Conservation (phyloP, 2,113 vertebrate species). For the Lethenteron reissneri region DNA sequence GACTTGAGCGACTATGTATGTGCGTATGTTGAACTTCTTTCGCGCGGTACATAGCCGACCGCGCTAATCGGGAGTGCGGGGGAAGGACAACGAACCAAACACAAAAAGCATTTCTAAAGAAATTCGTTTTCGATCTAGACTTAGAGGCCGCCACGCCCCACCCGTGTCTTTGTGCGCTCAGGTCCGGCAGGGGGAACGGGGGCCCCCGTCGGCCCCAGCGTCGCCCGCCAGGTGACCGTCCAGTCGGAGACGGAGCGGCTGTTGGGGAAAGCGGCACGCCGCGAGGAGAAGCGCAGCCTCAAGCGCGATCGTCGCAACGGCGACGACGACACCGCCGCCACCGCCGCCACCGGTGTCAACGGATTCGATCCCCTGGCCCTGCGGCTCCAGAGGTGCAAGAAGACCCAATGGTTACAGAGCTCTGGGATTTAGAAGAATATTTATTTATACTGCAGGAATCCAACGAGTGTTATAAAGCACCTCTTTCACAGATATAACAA, state of each 20-base stretch:
- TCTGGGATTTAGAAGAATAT: constrained; percentile 6
- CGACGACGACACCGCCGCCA: constrained; percentile 39
- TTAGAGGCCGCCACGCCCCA: constrained; percentile 8
- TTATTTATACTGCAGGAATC: constrained; percentile 12
- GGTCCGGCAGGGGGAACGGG: constrained; percentile 19
- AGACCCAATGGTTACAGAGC: not conserved
- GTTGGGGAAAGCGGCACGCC: constrained; percentile 62
- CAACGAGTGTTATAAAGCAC: constrained; percentile 13
- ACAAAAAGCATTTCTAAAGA: not conserved
- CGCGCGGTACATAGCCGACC: too few species aligned
- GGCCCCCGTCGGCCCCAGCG: constrained; percentile 46
- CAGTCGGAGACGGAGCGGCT: constrained; percentile 79
- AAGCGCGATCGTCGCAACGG: constrained; percentile 43
- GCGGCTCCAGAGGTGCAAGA: constrained; percentile 53
- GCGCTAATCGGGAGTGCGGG: too few species aligned
- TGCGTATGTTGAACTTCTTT: too few species aligned
- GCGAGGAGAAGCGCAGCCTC: constrained; percentile 63
- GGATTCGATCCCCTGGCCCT: constrained; percentile 70
- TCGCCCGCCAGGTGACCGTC: constrained; percentile 80
- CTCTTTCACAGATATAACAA: not conserved
- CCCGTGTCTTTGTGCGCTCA: not conserved
- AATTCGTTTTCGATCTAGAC: not conserved
- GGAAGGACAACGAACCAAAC: too few species aligned
- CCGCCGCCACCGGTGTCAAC: constrained; percentile 29
- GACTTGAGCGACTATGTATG: too few species aligned